Base-by-base conservation (phyloP, 2,888 invertebrate genomes). In the Adela reaumurella region DNA sequence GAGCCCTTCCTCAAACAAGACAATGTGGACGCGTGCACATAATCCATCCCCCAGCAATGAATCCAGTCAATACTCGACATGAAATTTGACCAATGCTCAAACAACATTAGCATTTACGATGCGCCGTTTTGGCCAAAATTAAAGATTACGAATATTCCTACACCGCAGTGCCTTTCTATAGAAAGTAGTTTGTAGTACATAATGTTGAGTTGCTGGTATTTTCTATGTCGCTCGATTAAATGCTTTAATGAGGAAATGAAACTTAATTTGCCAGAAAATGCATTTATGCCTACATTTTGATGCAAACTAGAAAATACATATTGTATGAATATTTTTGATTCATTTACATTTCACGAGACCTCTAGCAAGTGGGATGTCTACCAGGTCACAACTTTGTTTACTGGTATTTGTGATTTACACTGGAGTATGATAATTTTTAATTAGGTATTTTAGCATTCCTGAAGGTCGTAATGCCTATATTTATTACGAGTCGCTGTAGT, bases 21-120 rank as follows among this genome's bases (percentile, higher is more conserved):
- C 65, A 74, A 77, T 68, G 70, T 81, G 46, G 79, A 80, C 64
- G 77, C 78, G 18, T 78, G 78, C 68, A 76, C 77, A 54, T 79
- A 77, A 65, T 17, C 29, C 49, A 24, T 4, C 50, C 49, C 4
- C 28, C 19, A 6, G 6, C 19, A n/a, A n/a, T n/a, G n/a, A n/a
- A n/a, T n/a, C n/a, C n/a, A n/a, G n/a, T n/a, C n/a, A n/a, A 17
- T 45, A 18, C 8, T 45, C 45, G 24, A 11, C 19, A 6, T 19
- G 14, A 6, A 18, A 45, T 18, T 6, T 18, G 6, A 11, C 19
- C 8, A 45, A 18, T n/a, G 20, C 20, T 45, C 45, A 43, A 19
- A 19, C 35, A 14, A 35, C 35, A 3, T 14, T 35, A 35, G 35
- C 11, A 14, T 14, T n/a, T 14, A 35, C 14, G 35, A 35, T 14